A percentile compares a stretch with the other conserved stretches of the same genome.
Evolutionary conservation across 1,140 invertebrate genomes (phyloP).

Genomic region (Euura lappo): DNA sequence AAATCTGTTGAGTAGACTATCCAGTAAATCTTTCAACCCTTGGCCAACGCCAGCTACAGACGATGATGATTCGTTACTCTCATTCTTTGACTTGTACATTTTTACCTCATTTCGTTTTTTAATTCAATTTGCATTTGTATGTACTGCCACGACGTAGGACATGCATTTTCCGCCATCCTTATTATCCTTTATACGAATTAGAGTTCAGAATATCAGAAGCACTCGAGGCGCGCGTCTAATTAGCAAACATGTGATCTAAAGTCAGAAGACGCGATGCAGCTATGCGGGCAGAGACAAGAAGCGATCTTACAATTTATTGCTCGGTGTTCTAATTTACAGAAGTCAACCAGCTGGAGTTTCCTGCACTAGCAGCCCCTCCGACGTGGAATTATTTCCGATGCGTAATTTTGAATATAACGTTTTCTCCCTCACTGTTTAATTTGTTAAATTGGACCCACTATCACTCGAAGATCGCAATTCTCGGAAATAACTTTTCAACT

Average conservation of each 20-base stretch:
- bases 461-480: slow-evolving; percentile 13
- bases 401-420: no score
- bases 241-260: background rate
- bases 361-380: background rate
- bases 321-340: slow-evolving; percentile 15
- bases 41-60: slow-evolving; percentile 1
- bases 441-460: background rate
- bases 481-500: background rate
- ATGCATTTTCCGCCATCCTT: no score
- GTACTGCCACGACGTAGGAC: no score
- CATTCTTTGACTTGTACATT: background rate
- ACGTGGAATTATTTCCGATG: no score
- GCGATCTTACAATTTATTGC: slow-evolving; percentile 17
- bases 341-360: slow-evolving; percentile 24
- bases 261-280: background rate
- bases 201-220: no score
- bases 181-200: no score
- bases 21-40: background rate
- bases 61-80: background rate
- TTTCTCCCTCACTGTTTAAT: no score
- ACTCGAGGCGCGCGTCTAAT: background rate
- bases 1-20: background rate
- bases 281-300: background rate
- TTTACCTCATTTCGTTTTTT: background rate
- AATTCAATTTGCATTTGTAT: no score